These are phyloP conservation scores for Dryas iulia DNA, from an alignment of 1,140 invertebrate species.

Conservation along the genomic window DNA sequence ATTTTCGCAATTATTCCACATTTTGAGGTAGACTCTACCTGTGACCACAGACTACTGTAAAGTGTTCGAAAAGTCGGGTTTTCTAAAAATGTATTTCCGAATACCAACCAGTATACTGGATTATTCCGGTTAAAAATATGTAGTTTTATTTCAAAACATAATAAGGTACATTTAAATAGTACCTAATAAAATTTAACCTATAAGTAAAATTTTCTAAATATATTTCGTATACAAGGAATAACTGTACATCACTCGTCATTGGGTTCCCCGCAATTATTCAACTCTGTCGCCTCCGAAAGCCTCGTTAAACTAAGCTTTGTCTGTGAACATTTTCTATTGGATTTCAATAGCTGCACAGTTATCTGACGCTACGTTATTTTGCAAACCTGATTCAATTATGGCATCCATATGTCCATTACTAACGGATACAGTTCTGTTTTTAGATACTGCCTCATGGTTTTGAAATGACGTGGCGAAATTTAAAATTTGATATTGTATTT, in stretches of 20 bases:
- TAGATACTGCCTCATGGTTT: not conserved
- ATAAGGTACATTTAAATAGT: too few relatives aligned
- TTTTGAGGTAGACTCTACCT: too few relatives aligned
- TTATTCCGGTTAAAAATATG: too few relatives aligned
- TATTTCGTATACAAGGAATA: not conserved
- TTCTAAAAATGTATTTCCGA: too few relatives aligned
- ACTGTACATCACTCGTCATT: slow-evolving; percentile 22
- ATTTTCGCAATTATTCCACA: too few relatives aligned
- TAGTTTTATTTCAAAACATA: too few relatives aligned
- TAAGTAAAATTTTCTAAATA: not conserved
- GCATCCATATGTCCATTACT: slow-evolving; percentile 11
- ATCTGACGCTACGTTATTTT: slow-evolving; percentile 27
- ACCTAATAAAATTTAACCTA: not conserved
- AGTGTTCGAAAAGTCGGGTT: too few relatives aligned
- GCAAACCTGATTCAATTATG: slow-evolving; percentile 20
- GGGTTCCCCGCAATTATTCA: slow-evolving; percentile 28
- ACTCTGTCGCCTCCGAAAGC: slow-evolving; percentile 33
- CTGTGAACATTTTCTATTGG: slow-evolving; percentile 31
- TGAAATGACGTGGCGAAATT: not conserved
- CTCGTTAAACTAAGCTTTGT: slow-evolving; percentile 36
- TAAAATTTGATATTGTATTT: not conserved
- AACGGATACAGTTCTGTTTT: not conserved
- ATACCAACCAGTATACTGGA: too few relatives aligned
- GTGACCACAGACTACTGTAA: too few relatives aligned
- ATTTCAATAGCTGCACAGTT: slow-evolving; percentile 26